Percentiles rank a stretch among this genome's conserved stretches.
phyloP scores from a whole-genome alignment of 2,113 vertebrate genomes.

The Reinhardtius hippoglossoides region DNA sequence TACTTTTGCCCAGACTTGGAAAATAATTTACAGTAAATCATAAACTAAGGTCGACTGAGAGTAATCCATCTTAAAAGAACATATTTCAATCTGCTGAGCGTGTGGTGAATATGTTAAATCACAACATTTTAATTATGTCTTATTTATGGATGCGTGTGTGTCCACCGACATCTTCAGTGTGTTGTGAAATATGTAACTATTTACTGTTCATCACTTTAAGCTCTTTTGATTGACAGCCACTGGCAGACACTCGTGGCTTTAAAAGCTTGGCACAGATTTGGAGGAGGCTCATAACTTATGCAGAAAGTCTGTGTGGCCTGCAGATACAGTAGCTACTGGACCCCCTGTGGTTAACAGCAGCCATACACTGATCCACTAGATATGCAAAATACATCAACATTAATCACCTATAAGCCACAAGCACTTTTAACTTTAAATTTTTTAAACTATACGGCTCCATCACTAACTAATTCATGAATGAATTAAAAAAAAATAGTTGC shows the following conservation, averaged over 20 bases:
- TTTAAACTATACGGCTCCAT: conserved; percentile 32
- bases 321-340: conserved; percentile 19
- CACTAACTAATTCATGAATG: conserved; percentile 42
- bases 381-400: conserved; percentile 63
- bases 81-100: conserved; percentile 16
- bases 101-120: conserved; percentile 8
- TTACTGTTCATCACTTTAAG: conserved; percentile 29
- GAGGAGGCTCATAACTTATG: conserved; percentile 46
- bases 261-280: conserved; percentile 21
- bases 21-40: conserved; percentile 31
- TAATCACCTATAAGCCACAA: conserved; percentile 58
- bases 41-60: neutral
- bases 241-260: conserved; percentile 26
- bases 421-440: conserved; percentile 38
- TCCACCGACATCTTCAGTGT: conserved; percentile 11
- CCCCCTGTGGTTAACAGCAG: conserved; percentile 47
- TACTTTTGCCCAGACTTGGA: conserved; percentile 12
- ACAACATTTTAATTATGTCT: conserved; percentile 6
- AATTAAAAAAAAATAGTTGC: neutral
- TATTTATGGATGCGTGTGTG: neutral
- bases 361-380: conserved; percentile 41
- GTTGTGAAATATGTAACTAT: conserved; percentile 15
- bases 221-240: conserved; percentile 30
- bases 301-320: conserved; percentile 36
- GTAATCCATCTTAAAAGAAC: conserved; percentile 3